Evolutionary conservation across 2,888 invertebrate genomes (phyloP).

Genomic region (Ptilodon capucinus): DNA sequence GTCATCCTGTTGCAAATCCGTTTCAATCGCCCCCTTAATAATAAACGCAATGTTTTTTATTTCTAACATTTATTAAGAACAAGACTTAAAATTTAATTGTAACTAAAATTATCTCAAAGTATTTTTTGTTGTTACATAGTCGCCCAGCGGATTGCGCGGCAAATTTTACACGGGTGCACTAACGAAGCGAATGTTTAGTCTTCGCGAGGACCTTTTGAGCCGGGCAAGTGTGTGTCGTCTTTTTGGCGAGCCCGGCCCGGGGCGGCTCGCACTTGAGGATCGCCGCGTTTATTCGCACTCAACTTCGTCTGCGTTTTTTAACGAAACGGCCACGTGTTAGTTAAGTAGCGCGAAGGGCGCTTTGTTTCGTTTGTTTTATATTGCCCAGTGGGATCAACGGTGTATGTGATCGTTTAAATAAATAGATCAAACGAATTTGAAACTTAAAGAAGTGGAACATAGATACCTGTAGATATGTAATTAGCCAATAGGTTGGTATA

Average conservation of each 20-base stretch:
- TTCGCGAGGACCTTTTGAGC: constrained; percentile 68
- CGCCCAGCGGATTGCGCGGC: constrained; percentile 52
- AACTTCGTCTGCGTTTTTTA: constrained; percentile 56
- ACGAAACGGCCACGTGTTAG: constrained; percentile 35
- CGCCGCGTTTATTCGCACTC: constrained; percentile 71
- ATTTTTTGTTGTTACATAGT: too few relatives aligned
- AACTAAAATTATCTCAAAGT: too few relatives aligned
- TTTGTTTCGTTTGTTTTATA: constrained; percentile 21
- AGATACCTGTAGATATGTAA: too few relatives aligned
- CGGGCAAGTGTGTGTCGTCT: constrained; percentile 41
- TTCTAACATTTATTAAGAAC: too few relatives aligned
- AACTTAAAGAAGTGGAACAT: too few relatives aligned
- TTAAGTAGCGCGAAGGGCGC: constrained; percentile 32
- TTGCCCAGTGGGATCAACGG: constrained; percentile 25
- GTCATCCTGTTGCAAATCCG: too few relatives aligned
- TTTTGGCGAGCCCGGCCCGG: constrained; percentile 46
- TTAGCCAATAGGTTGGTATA: too few relatives aligned
- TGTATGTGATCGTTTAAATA: not conserved
- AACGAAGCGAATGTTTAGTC: constrained; percentile 77
- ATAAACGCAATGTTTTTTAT: too few relatives aligned
- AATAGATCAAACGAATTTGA: not conserved
- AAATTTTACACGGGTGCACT: constrained; percentile 62
- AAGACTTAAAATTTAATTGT: too few relatives aligned
- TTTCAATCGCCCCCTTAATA: too few relatives aligned
- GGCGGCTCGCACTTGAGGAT: constrained; percentile 65